Evolutionary conservation across 2,888 invertebrate genomes (phyloP), one percentile per base, ranked within the genome.

Genomic region (Teleiodes luculella): DNA sequence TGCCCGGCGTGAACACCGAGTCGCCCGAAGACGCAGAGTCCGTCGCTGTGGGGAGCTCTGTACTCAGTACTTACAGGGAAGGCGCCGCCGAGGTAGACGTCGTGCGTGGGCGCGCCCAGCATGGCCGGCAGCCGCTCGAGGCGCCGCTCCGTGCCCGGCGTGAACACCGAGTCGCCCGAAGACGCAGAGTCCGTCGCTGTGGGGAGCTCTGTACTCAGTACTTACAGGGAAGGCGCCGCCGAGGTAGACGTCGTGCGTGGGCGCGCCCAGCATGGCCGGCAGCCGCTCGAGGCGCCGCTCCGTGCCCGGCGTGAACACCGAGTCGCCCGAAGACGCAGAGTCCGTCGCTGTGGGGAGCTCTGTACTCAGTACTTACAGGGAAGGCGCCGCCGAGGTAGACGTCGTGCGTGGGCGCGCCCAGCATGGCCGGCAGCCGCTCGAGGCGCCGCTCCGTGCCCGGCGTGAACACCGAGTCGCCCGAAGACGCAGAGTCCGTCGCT

Each of bases 331-430:
- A 60, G 70, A 61, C n/a, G n/a, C 33, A 2, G 33, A 33, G 33
- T 33, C 33, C 33, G 33, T 11, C 33, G 33, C 33, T n/a, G 8
- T 11, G 33, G n/a, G n/a, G n/a, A n/a, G 24, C 24, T 24, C 6
- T 24, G 30, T 76, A 49, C 85, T 20, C 4, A 20, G 33, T 3
- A 70, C 66, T 77, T 60, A 90, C 90, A 50, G 92, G 92, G 70
- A 94, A 93, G 54, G 94, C 93, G 18, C 97, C 97, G 8, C 96
- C 96, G 31, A 97, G 91, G 80, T 95, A 97, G 11, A 96, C 93
- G 78, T 97, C 96, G 62, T 92, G 91, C 54, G 81, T 76, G 50
- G 86, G 86, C 55, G 84, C 81, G 1, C 83, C 85, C 24, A 90
- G 76, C 84, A 89, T 86, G 56, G 86, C 85, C 18, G 90, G 90